Evolutionary conservation across 1,140 invertebrate genomes (phyloP), one percentile per base, ranked within the genome.

Genomic region (Belonocnema kinseyi): DNA sequence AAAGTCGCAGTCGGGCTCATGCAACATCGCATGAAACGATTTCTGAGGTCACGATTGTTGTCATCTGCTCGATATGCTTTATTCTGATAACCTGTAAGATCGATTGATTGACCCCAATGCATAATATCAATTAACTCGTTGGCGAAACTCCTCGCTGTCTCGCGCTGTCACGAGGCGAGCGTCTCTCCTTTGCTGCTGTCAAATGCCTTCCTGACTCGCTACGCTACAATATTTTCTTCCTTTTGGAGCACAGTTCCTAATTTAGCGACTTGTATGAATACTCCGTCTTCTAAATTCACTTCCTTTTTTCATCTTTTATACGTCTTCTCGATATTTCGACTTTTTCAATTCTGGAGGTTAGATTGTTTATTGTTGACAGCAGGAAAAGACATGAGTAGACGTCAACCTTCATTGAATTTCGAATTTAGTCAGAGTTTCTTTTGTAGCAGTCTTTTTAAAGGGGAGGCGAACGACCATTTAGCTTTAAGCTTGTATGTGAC

Each of bases 1-100:
- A 66, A 66, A 66, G 61, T 66, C 58, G 40, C 26, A 66, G 16
- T 26, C 26, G 61, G 40, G 61, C 61, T 66, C 61, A 66, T 66
- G 61, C 61, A 66, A 66, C 61, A 66, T 66, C 61, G 26, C 61
- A 66, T 26, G 61, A 66, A 66, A 66, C 77, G n/a, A 70, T 77
- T 70, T 74, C 50, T 76, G 40, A 66, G 61, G 61, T 66, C 61
- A 66, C 61, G 61, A 66, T 40, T 66, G 26, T 66, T 66, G 61
- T 66, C 58, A 66, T 66, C 58, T 66, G 21, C 58, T 66, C 61
- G 26, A 33, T 40, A 26, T 1, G 61, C 13, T 66, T 66, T 66
- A 66, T 66, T 61, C 26, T 40, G 26, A 66, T 46, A 66, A 66
- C 14, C 21, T 66, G 40, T 16, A n/a, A 40, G 26, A 26, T 66